Percentiles rank a stretch among this genome's conserved stretches.
Conservation (phyloP, 2,113 vertebrate genomes). For the Capreolus pygargus region DNA sequence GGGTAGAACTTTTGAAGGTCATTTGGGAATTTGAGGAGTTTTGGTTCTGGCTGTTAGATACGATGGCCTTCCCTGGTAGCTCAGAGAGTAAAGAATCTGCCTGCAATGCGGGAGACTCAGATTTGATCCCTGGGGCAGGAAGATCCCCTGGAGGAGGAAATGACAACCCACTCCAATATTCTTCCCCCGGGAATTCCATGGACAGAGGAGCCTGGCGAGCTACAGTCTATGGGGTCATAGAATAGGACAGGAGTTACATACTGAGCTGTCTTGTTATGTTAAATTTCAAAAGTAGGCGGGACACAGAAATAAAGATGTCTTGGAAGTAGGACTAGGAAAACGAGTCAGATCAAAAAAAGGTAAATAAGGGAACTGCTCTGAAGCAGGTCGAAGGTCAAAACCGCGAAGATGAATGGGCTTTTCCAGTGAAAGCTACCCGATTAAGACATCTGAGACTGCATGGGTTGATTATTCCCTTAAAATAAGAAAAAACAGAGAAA, state of each 20-base stretch:
- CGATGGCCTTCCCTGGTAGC: not conserved
- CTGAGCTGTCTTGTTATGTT: not conserved
- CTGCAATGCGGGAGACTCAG: not conserved
- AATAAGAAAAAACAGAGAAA: not conserved
- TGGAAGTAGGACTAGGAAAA: not conserved
- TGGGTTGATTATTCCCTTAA: not conserved
- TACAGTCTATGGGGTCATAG: not conserved
- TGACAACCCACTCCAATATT: not conserved
- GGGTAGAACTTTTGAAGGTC: not conserved
- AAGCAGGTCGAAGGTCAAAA: not conserved
- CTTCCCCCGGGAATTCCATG: not conserved
- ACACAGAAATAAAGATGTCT: not conserved
- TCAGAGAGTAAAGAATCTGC: not conserved
- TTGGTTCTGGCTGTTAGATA: not conserved
- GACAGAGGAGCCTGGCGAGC: not conserved
- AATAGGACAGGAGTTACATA: not conserved
- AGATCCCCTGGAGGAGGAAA: not conserved
- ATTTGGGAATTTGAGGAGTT: not conserved
- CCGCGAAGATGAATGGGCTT: not conserved
- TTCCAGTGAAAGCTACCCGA: not conserved
- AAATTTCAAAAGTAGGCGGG: not conserved
- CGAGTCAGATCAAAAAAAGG: not conserved
- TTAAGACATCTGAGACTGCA: not conserved
- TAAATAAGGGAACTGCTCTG: not conserved
- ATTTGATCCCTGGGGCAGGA: not conserved